phyloP scores from a whole-genome alignment of 1,140 invertebrate species.

The Drosophila nasuta region DNA sequence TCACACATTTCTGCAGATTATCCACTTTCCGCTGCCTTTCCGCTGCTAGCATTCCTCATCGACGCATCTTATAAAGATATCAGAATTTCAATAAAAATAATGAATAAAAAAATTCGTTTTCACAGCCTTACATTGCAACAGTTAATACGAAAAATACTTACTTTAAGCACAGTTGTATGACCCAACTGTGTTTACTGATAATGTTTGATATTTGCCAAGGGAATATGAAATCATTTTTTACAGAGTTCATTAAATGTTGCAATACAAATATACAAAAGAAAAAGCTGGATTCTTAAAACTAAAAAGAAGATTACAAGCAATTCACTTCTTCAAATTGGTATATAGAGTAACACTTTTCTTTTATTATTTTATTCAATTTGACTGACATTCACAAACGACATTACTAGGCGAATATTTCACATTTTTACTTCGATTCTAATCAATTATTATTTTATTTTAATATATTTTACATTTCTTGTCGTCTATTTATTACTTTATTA shows the following conservation, averaged over 20 bases:
- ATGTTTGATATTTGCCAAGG: no score
- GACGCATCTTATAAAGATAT: background rate
- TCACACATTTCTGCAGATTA: constrained; percentile 27
- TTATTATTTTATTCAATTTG: constrained; percentile 69
- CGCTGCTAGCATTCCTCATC: background rate
- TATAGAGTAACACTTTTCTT: constrained; percentile 68
- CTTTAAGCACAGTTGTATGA: no score
- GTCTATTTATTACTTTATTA: constrained; percentile 9
- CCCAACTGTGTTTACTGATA: no score
- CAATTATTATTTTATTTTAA: constrained; percentile 53
- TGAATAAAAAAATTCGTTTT: background rate
- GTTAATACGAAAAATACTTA: no score
- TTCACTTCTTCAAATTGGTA: constrained; percentile 41
- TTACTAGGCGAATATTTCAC: constrained; percentile 68
- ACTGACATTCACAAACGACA: constrained; percentile 76
- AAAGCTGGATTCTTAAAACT: background rate
- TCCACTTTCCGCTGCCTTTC: constrained; percentile 27
- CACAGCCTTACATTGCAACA: no score
- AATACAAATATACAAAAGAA: background rate
- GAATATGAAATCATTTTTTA: no score
- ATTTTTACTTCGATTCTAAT: constrained; percentile 63
- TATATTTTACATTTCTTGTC: constrained; percentile 65
- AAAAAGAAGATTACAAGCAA: constrained; percentile 22
- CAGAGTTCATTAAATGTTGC: no score
- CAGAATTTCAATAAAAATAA: background rate